Percentiles rank a stretch among this genome's conserved stretches.
These are phyloP conservation scores for Psococerastis gibbosa DNA, from an alignment of 2,888 invertebrate species.

Conservation along the genomic window DNA sequence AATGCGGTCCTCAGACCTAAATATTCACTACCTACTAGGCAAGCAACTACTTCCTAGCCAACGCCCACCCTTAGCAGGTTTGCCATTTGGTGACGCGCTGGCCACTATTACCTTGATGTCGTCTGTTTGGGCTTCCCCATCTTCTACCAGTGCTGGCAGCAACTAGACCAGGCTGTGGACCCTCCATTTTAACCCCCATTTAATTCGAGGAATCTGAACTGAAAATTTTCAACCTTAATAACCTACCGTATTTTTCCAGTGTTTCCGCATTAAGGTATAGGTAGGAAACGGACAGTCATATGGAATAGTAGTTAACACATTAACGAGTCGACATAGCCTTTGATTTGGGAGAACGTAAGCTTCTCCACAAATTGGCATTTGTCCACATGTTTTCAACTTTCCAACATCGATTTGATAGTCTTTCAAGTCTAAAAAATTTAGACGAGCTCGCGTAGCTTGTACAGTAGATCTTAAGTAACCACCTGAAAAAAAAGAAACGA, in stretches of 20 bases:
- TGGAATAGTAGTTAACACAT: conserved; percentile 1
- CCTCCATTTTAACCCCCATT: too few relatives aligned
- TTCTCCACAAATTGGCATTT: background rate
- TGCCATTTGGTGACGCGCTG: too few relatives aligned
- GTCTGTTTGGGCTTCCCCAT: too few relatives aligned
- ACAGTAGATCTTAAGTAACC: background rate
- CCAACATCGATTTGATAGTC: background rate
- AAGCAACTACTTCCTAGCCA: too few relatives aligned
- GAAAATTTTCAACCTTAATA: too few relatives aligned
- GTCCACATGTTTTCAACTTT: background rate
- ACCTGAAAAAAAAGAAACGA: background rate
- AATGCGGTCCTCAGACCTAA: too few relatives aligned
- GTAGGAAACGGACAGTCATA: background rate
- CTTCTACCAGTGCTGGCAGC: too few relatives aligned
- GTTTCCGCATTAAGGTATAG: background rate
- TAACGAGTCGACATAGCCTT: background rate
- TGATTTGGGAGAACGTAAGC: background rate
- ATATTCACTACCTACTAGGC: too few relatives aligned
- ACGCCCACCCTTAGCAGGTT: too few relatives aligned
- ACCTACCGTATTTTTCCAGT: conserved; percentile 8
- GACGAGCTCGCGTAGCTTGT: background rate
- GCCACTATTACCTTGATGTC: too few relatives aligned
- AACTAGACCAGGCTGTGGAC: too few relatives aligned
- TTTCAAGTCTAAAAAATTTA: background rate
- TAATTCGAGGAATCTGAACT: too few relatives aligned